Base-by-base conservation (phyloP, 2,113 vertebrate genomes). In the Malurus melanocephalus region DNA sequence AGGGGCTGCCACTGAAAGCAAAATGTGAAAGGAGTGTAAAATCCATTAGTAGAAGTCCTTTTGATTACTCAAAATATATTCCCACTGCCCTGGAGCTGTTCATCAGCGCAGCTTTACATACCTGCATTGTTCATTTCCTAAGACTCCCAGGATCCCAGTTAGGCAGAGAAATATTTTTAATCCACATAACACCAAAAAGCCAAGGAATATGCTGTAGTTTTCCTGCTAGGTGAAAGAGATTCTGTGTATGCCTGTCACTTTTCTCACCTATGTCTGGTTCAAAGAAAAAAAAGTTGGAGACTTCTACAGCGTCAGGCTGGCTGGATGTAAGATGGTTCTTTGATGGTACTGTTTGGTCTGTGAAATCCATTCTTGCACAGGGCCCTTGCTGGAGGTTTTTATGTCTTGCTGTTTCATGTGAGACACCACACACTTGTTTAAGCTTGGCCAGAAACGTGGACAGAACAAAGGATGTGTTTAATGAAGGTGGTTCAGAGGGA, bases 21-120 rank as follows among this genome's bases (percentile, higher is more conserved):
- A 65, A 87, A 94, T 78, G 71, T 66, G 83, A 90, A 85, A 92
- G 85, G 74, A 93, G 80, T 95, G 86, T 75, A 94, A 95, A 95
- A 82, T 45, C 78, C 86, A 79, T 89, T 80, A 92, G 67, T 51
- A 59, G 30, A 86, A 87, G 85, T 83, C 73, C 64, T 91, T 93
- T 74, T 90, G 93, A 93, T 94, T 93, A 79, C 46, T 91, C 72
- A 67, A 59, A 90, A 88, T 68, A 53, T 13, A 76, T 91, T 87
- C 62, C 57, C 74, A 62, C 48, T 9, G 27, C 69, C 84, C 90
- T 92, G 85, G 74, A 91, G 91, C 87, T 78, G 57, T 57, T 93
- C 73, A 77, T 92, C 67, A 77, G 88, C 90, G 64, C 79, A 85
- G 67, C 51, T 92, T 90, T 85, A 77, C 72, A 76, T 84, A 85